Evolutionary conservation across 2,888 invertebrate genomes (phyloP).

Genomic region (Lepidochitona cinerea): DNA sequence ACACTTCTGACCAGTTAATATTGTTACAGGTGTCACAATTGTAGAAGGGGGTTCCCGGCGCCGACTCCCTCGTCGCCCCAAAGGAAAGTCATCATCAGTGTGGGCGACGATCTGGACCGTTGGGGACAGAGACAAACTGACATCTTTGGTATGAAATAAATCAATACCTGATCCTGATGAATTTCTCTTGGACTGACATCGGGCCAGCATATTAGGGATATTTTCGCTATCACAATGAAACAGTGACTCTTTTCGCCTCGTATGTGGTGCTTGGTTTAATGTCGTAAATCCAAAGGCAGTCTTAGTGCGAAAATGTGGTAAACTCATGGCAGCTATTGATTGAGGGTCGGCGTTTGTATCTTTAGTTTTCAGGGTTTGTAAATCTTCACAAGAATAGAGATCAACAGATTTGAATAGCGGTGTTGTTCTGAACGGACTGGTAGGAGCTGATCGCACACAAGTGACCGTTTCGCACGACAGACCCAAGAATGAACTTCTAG

Average conservation of each 20-base stretch:
- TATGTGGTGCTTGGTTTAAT: constrained; percentile 52
- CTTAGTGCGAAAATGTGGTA: constrained; percentile 48
- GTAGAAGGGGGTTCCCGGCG: background rate
- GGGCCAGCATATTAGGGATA: background rate
- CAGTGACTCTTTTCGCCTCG: constrained; percentile 56
- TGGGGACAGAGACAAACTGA: background rate
- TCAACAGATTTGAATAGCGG: background rate
- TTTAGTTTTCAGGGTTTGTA: constrained; percentile 10
- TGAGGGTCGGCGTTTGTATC: constrained; percentile 54
- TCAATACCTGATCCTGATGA: background rate
- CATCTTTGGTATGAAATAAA: background rate
- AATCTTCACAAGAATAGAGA: background rate
- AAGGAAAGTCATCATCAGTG: background rate
- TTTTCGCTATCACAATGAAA: constrained; percentile 33
- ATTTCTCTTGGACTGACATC: background rate
- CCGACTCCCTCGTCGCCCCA: background rate
- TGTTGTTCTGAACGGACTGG: constrained; percentile 38
- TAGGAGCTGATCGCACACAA: constrained; percentile 27
- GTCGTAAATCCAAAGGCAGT: constrained; percentile 58
- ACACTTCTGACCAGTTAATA: background rate
- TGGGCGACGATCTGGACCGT: background rate
- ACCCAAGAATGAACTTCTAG: background rate
- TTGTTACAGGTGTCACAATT: background rate
- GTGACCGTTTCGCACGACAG: background rate
- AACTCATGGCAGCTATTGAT: constrained; percentile 51